Evolutionary conservation across 2,113 vertebrate species (phyloP), one percentile per base, ranked within the genome.

Genomic region (Nycticorax nycticorax): DNA sequence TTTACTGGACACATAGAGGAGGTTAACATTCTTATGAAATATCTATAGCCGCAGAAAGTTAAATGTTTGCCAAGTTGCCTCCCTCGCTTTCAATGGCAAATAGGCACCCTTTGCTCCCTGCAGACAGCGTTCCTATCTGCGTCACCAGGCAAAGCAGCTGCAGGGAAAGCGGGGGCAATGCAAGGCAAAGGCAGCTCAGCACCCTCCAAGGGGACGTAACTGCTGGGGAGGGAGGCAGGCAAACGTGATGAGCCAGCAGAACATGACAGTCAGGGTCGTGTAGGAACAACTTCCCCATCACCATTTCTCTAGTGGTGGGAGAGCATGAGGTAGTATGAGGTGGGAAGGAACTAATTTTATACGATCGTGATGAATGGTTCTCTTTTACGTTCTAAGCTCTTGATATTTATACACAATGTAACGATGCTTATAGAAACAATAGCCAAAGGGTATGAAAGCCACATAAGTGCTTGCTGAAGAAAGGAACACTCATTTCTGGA

Each of bases 251-350:
- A 57, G 21, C 24, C 74, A 62, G 17, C 8, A 50, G 45, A 91
- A 84, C 0, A 0, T 3, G 53, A n/a, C 12, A 26, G 48, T 19
- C 50, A 8, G 22, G 13, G 32, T 30, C 21, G 37, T 0, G 6
- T 4, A 62, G 20, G 32, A 93, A 45, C 20, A 37, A 26, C 9
- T 56, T 60, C 2, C 6, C 59, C 73, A 10, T 12, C 41, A 57
- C 24, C 10, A 1, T 11, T 52, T 80, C 43, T n/a, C 23, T 56
- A 18, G n/a, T 8, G 21, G 8, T 41, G 19, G 50, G n/a, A 17
- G 72, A 67, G 9, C 32, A 83, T 0, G 1, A 32, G 33, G 55
- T 5, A 64, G 21, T 3, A 63, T 3, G 20, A 24, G 20, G 80
- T 9, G 6, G 72, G n/a, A 56, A 91, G 28, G 20, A 68, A 50